Base-by-base conservation (phyloP, 2,888 invertebrate species). In the Tigriopus californicus region DNA sequence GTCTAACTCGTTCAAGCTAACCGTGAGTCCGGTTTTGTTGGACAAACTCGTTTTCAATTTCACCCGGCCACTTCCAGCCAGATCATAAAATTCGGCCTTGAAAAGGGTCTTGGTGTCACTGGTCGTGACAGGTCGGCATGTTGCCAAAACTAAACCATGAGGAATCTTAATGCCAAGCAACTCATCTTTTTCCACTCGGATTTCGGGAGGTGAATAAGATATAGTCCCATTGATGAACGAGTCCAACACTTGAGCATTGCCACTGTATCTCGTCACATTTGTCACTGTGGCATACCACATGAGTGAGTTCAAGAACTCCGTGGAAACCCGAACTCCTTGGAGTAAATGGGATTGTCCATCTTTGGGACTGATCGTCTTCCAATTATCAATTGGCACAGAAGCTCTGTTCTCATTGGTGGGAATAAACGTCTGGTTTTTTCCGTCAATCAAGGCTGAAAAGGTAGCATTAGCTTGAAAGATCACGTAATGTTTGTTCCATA, bases 181-280 rank as follows among this genome's bases (percentile, higher is more conserved):
- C 12, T 33, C 40, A 13, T 24, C 54, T 40, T 53, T 40, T 15
- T 40, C n/a, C 4, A 53, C 54, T 6, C 40, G 25, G 5, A 53
- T 22, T 10, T 33, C 15, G 5, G 54, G 54, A 13, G 54, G 54
- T 15, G 24, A 15, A 11, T 53, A 53, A 8, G 24, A 24, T 10
- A 53, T 53, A n/a, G 54, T 53, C 41, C 54, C 54, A 33, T 53
- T 53, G 24, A 53, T 53, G 24, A n/a, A 12, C 33, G 54, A 25
- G 11, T 53, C 54, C 33, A 53, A 40, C 2, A 53, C 40, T 15
- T 15, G 22, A 15, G 54, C 33, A 15, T 22, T 25, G 12, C 25
- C 24, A 53, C 33, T 12, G 33, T 53, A 53, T 40, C 33, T 33
- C 13, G 54, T 53, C 5, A 53, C 33, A 40, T 53, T 53, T 25